A percentile compares a stretch with the other conserved stretches of the same genome.
phyloP scores from a whole-genome alignment of 92 coral and sea anemone species.

The Palythoa grandiflora region DNA sequence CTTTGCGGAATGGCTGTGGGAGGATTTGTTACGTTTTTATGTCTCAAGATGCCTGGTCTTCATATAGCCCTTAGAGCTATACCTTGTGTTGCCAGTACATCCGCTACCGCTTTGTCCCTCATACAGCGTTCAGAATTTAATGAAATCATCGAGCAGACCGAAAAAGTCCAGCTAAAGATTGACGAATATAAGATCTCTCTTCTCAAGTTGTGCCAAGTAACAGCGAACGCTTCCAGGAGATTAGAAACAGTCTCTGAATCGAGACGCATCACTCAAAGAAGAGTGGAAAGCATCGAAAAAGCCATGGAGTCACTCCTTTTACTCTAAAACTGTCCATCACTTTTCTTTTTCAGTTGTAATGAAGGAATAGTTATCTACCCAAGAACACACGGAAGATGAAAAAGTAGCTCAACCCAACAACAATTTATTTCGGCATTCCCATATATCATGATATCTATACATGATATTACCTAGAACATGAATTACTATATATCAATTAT shows the following conservation, averaged over 20 bases:
- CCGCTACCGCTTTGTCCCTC: constrained; percentile 1
- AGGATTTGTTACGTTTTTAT: not conserved
- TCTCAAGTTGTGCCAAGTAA: not conserved
- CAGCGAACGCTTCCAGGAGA: not conserved
- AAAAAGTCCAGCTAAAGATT: not conserved
- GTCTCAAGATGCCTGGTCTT: constrained; percentile 11
- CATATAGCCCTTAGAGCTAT: not conserved
- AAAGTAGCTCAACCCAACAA: too few species aligned
- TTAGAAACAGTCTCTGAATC: not conserved
- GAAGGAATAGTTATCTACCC: too few species aligned
- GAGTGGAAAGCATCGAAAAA: constrained; percentile 11
- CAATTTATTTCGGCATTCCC: too few species aligned
- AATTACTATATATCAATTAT: too few species aligned
- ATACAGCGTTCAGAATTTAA: constrained; percentile 6
- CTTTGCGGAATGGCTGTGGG: constrained; percentile 1
- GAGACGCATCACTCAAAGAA: not conserved
- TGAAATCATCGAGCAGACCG: not conserved
- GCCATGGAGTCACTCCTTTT: not conserved
- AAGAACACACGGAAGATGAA: too few species aligned
- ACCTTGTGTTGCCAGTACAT: not conserved
- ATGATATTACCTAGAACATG: too few species aligned
- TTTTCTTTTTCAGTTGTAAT: not conserved
- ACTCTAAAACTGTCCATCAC: not conserved
- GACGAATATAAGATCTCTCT: constrained; percentile 2
- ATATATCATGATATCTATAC: too few species aligned